Base-by-base conservation (phyloP, 2,888 invertebrate species). In the Caenorhabditis afra region DNA sequence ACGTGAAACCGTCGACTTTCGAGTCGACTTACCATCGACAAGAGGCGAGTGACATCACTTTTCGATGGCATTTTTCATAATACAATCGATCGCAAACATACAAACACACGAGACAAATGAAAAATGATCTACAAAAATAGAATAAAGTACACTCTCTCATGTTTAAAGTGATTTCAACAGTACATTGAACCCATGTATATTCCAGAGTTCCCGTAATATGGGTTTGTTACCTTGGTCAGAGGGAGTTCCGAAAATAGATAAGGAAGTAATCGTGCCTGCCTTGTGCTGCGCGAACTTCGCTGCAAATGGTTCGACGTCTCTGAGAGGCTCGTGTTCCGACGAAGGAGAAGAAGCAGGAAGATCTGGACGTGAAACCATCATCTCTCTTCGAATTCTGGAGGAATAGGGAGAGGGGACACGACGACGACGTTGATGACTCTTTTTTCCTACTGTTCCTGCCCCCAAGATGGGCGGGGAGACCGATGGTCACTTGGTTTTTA, bases 241-340 rank as follows among this genome's bases (percentile, higher is more conserved):
- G 29, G 79, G 73, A 16, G 79, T 67, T 64, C 79, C 79, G 70
- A 79, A 79, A 79, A 79, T 79, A 50, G 79, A 67, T 67, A 79
- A 64, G 11, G 79, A 79, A 62, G 79, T 58, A 79, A 79, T 79
- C 52, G 73, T 79, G 65, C 37, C 65, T 52, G 74, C 74, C 37
- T 65, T 73, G 41, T 57, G 29, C 7, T 29, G 64, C 41, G 44
- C 49, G 50, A 52, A 37, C 44, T 70, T 53, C 53, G 61, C 61
- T 61, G 70, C 61, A 70, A 70, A 44, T 52, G 59, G 52, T 53
- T 70, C 29, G 55, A 62, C 45, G 47, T 41, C 45, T 55, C 62
- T 49, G 49, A 18, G 52, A 47, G 73, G 39, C 58, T 57, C 57
- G 41, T 29, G 41, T 20, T 73, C 50, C 50, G 47, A 20, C 3